These are phyloP conservation scores for Camptogramma bilineatum DNA, from an alignment of 2,888 invertebrate species.

Conservation along the genomic window DNA sequence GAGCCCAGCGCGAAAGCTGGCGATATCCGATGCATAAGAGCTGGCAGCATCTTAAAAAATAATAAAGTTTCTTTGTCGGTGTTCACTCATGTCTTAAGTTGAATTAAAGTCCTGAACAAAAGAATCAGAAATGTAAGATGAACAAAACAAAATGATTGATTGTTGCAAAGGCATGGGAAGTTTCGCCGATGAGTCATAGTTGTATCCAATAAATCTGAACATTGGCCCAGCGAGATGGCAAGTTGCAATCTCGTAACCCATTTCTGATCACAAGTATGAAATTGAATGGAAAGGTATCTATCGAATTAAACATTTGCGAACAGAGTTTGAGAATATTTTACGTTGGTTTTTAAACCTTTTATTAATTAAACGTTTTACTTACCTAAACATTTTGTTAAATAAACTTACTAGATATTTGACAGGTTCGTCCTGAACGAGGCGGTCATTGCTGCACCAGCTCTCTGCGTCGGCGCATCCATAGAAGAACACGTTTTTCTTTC, in stretches of 20 bases:
- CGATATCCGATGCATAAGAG: constrained; percentile 88
- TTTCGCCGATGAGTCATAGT: constrained; percentile 32
- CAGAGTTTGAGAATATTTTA: not conserved
- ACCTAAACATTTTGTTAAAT: not conserved
- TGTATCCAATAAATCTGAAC: constrained; percentile 14
- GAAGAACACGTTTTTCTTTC: constrained; percentile 93
- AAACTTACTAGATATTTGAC: constrained; percentile 86
- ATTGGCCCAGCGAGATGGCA: constrained; percentile 7
- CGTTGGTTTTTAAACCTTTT: not conserved
- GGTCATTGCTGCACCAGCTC: constrained; percentile 88
- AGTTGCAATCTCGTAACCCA: constrained; percentile 14
- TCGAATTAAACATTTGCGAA: not conserved
- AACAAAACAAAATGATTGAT: constrained; percentile 35
- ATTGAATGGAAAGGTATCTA: not conserved
- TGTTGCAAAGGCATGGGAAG: constrained; percentile 29
- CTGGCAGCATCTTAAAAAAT: constrained; percentile 87
- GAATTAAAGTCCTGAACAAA: constrained; percentile 32
- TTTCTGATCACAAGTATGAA: not conserved
- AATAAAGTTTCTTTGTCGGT: constrained; percentile 21
- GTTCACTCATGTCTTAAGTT: constrained; percentile 20
- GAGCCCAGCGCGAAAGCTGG: constrained; percentile 90
- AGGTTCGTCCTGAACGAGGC: constrained; percentile 83
- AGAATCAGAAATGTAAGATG: constrained; percentile 31
- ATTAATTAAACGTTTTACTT: not conserved
- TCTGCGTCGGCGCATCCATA: constrained; percentile 91